phyloP scores from a whole-genome alignment of 1,140 invertebrate species.

The Dendrolimus kikuchii region DNA sequence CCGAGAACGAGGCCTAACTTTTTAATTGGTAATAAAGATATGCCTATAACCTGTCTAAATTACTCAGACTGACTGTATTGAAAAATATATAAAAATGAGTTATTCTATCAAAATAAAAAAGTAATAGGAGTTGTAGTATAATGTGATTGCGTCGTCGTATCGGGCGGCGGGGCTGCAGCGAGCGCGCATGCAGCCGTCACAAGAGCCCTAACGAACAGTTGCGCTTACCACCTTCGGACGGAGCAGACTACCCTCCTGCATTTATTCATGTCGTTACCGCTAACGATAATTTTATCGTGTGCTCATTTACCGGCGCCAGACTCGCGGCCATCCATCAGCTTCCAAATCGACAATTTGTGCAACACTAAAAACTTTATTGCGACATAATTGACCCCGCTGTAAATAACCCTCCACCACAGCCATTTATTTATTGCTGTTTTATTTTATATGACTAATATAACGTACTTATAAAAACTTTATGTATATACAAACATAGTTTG shows the following conservation, averaged over 20 bases:
- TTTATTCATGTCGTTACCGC: slow-evolving; percentile 74
- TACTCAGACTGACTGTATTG: too few relatives aligned
- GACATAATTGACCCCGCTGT: slow-evolving; percentile 56
- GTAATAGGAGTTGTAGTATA: too few relatives aligned
- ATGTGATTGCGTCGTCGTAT: too few relatives aligned
- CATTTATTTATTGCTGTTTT: slow-evolving; percentile 21
- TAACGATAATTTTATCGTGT: slow-evolving; percentile 74
- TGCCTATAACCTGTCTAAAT: too few relatives aligned
- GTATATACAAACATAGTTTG: too few relatives aligned
- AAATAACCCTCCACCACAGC: slow-evolving; percentile 27
- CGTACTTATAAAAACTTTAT: too few relatives aligned
- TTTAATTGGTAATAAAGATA: too few relatives aligned
- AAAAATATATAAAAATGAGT: too few relatives aligned
- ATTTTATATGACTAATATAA: slow-evolving; percentile 13
- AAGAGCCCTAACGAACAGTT: slow-evolving; percentile 52
- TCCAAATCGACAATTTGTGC: slow-evolving; percentile 66
- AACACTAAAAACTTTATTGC: slow-evolving; percentile 68
- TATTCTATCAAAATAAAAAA: too few relatives aligned
- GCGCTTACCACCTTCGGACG: slow-evolving; percentile 16
- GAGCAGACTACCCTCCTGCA: slow-evolving; percentile 63
- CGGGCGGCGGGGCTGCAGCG: slow-evolving; percentile 2
- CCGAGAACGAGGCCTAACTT: too few relatives aligned
- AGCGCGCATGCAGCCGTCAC: slow-evolving; percentile 31
- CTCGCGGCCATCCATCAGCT: slow-evolving; percentile 64
- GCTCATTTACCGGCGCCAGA: slow-evolving; percentile 71